Evolutionary conservation across 2,113 vertebrate genomes (phyloP).

Genomic region (Meleagris gallopavo): DNA sequence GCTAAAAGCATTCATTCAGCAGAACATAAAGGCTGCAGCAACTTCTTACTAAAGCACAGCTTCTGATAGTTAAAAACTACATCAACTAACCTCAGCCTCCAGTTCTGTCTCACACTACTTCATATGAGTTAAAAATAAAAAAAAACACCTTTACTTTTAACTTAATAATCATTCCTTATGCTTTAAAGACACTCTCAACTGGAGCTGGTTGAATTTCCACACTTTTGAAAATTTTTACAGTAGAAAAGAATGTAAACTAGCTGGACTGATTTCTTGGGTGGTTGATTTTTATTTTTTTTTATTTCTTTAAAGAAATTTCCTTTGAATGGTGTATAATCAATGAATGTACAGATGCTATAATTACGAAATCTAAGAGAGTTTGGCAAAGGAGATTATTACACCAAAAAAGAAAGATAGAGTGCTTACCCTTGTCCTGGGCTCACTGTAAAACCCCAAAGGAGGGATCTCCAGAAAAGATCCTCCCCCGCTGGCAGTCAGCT

Average conservation of each 20-base stretch:
- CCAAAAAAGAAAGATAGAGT: too few species aligned
- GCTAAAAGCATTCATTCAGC: background rate
- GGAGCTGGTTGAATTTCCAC: slow-evolving; percentile 1
- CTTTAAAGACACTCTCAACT: slow-evolving; percentile 3
- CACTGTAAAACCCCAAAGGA: too few species aligned
- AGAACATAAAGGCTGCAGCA: background rate
- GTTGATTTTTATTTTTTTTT: background rate
- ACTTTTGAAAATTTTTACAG: background rate
- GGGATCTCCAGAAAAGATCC: too few species aligned
- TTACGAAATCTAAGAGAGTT: too few species aligned
- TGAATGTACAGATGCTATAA: too few species aligned
- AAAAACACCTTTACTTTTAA: background rate
- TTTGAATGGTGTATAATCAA: background rate
- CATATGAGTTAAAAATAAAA: background rate
- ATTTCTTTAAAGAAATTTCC: background rate
- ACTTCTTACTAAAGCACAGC: background rate
- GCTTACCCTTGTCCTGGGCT: too few species aligned
- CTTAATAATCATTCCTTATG: background rate
- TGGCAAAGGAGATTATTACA: too few species aligned
- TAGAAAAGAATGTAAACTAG: background rate
- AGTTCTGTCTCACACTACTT: background rate
- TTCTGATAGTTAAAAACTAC: background rate
- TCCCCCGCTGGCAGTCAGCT: too few species aligned
- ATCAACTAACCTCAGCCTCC: background rate
- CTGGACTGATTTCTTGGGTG: background rate